These are phyloP conservation scores for Dorcus hopei DNA, from an alignment of 2,888 invertebrate genomes.

Conservation along the genomic window DNA sequence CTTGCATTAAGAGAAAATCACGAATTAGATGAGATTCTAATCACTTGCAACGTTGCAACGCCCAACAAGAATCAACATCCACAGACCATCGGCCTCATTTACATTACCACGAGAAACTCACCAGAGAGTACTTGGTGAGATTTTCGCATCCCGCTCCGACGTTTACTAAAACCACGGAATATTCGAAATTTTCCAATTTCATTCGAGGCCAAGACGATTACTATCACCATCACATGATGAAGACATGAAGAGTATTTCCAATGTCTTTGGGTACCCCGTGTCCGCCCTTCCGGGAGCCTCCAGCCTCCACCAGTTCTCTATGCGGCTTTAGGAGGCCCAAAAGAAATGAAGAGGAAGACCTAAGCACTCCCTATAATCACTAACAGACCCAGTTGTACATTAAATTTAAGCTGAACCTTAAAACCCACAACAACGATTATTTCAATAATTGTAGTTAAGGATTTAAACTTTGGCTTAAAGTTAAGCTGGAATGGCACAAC, in stretches of 20 bases:
- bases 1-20: neutral
- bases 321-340: conserved; percentile 46
- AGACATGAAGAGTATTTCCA: conserved; percentile 52
- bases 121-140: conserved; percentile 24
- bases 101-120: no score
- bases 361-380: conserved; percentile 72
- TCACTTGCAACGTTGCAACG: conserved; percentile 39
- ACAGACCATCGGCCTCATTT: conserved; percentile 16
- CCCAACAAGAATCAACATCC: conserved; percentile 14
- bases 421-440: no score
- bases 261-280: conserved; percentile 51
- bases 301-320: conserved; percentile 53
- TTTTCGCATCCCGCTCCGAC: conserved; percentile 35
- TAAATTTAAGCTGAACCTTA: no score
- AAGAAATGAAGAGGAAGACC: conserved; percentile 58
- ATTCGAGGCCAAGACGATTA: conserved; percentile 37
- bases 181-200: conserved; percentile 46
- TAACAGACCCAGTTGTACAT: conserved; percentile 42
- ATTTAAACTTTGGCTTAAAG: no score
- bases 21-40: conserved; percentile 60
- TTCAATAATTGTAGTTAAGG: no score
- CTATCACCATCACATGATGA: conserved; percentile 33
- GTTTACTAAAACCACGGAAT: conserved; percentile 47
- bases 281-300: conserved; percentile 56
- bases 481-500: no score